Percentiles rank a stretch among this genome's conserved stretches.
Conservation (phyloP, 2,113 vertebrate species). For the Hoplias malabaricus region DNA sequence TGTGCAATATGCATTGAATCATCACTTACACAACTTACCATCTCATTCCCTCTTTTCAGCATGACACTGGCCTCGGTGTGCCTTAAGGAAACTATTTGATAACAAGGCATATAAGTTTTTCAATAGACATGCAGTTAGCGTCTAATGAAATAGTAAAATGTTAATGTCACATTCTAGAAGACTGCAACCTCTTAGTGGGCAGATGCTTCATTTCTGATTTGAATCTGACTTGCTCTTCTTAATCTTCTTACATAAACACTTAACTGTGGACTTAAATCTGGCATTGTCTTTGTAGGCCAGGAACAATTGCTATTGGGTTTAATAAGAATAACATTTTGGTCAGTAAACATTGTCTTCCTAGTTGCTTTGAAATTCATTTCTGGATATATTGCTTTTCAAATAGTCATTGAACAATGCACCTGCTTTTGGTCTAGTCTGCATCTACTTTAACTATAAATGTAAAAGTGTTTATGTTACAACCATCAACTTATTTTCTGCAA, state of each 20-base stretch:
- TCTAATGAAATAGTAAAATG: background rate
- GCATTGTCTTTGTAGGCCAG: background rate
- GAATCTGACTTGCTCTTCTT: too few relatives aligned
- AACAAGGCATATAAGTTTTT: conserved; percentile 15
- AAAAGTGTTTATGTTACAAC: too few relatives aligned
- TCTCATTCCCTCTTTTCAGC: background rate
- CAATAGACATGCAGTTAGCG: conserved; percentile 2
- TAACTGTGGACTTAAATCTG: background rate
- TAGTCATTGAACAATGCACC: too few relatives aligned
- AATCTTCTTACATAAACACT: too few relatives aligned
- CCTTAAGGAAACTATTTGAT: background rate
- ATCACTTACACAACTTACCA: background rate
- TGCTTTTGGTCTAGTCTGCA: too few relatives aligned
- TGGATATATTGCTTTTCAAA: background rate
- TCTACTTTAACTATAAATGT: too few relatives aligned
- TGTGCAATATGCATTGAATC: conserved; percentile 9
- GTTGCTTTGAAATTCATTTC: too few relatives aligned
- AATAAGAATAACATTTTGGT: background rate
- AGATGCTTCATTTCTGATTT: background rate
- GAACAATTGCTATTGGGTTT: background rate
- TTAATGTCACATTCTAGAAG: background rate
- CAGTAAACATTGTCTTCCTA: background rate
- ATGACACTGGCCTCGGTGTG: background rate
- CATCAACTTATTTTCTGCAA: background rate
- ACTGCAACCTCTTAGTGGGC: background rate